A percentile compares a stretch with the other conserved stretches of the same genome.
phyloP scores from a whole-genome alignment of 1,140 invertebrate genomes.

The Drosophila auraria region DNA sequence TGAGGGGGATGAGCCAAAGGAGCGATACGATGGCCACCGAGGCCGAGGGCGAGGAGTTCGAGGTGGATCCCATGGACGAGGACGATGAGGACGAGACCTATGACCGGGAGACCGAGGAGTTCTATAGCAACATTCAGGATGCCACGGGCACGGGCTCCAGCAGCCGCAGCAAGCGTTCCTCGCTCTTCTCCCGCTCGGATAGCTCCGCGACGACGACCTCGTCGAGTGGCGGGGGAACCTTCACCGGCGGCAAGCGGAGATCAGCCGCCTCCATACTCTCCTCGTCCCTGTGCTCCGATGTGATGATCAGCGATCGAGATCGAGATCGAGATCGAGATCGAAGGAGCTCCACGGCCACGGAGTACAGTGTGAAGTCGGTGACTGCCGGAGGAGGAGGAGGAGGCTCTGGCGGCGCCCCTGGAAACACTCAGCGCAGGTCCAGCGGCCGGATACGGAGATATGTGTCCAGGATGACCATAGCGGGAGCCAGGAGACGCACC shows the following conservation, averaged over 20 bases:
- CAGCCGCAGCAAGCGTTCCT: slow-evolving; percentile 76
- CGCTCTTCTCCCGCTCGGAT: slow-evolving; percentile 82
- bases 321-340: slow-evolving; percentile 73
- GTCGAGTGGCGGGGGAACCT: slow-evolving; percentile 76
- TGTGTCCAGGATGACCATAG: slow-evolving; percentile 82
- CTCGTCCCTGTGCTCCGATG: slow-evolving; percentile 79
- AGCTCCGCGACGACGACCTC: slow-evolving; percentile 84
- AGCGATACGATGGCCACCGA: slow-evolving; percentile 77
- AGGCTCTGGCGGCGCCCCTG: background rate
- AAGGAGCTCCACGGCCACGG: slow-evolving; percentile 79
- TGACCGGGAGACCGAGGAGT: slow-evolving; percentile 80
- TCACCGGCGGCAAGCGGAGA: slow-evolving; percentile 68
- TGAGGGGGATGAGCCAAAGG: slow-evolving; percentile 45
- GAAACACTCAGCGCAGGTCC: slow-evolving; percentile 60
- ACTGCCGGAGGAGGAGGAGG: background rate
- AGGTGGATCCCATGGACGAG: slow-evolving; percentile 73
- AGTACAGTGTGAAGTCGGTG: slow-evolving; percentile 70
- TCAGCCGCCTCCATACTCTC: slow-evolving; percentile 83
- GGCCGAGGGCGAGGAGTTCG: slow-evolving; percentile 71
- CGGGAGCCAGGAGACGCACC: slow-evolving; percentile 78
- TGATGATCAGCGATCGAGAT: slow-evolving; percentile 72
- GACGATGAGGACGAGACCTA: slow-evolving; percentile 71
- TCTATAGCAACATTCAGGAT: slow-evolving; percentile 83
- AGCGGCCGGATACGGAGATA: slow-evolving; percentile 79
- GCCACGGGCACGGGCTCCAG: slow-evolving; percentile 56